phyloP scores from a whole-genome alignment of 2,888 invertebrate species.

The Plagodis dolabraria region DNA sequence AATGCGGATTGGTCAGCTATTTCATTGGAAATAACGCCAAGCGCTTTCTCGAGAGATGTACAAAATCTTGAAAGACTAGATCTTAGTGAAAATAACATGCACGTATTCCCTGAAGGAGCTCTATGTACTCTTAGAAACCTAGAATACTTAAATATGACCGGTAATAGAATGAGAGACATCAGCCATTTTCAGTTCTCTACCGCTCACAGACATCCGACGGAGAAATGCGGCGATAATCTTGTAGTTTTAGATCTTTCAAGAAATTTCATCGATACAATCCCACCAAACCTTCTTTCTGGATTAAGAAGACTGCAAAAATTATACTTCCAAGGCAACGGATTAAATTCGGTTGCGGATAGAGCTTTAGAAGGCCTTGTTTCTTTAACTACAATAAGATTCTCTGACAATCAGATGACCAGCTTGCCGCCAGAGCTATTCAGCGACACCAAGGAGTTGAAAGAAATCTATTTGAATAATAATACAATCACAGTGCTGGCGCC shows the following conservation, averaged over 20 bases:
- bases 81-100: slow-evolving; percentile 92
- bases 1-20: slow-evolving; percentile 94
- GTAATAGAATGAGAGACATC: slow-evolving; percentile 91
- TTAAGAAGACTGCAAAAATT: slow-evolving; percentile 89
- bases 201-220: slow-evolving; percentile 82
- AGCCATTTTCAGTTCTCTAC: slow-evolving; percentile 89
- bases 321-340: slow-evolving; percentile 90
- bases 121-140: slow-evolving; percentile 90
- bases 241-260: slow-evolving; percentile 90
- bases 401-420: slow-evolving; percentile 92
- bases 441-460: slow-evolving; percentile 90
- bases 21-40: slow-evolving; percentile 90
- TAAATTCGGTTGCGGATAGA: slow-evolving; percentile 90
- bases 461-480: slow-evolving; percentile 93
- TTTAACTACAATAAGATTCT: slow-evolving; percentile 89
- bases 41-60: slow-evolving; percentile 90
- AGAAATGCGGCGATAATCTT: slow-evolving; percentile 89
- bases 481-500: slow-evolving; percentile 92
- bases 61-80: slow-evolving; percentile 90
- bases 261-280: slow-evolving; percentile 91
- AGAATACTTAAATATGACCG: slow-evolving; percentile 91
- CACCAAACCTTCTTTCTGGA: slow-evolving; percentile 89
- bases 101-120: slow-evolving; percentile 90
- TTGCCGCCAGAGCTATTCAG: slow-evolving; percentile 93
- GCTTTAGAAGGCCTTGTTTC: slow-evolving; percentile 90